Evolutionary conservation across 2,797 vertebrate species (phyloP).

Genomic region (Gallirallus australis): DNA sequence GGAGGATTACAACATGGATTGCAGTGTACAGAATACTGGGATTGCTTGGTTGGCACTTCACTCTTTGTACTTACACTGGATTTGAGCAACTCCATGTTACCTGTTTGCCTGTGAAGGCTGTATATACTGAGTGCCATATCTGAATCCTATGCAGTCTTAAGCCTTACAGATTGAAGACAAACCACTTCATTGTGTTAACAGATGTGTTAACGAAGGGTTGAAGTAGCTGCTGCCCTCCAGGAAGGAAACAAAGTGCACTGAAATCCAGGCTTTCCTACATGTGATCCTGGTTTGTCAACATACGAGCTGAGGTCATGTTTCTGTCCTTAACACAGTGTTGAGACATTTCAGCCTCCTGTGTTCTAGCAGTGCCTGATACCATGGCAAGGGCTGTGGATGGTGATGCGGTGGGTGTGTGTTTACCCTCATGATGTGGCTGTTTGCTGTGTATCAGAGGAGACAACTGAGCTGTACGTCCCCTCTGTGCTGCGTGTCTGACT

Average conservation of each 20-base stretch:
- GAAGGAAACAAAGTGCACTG: neutral
- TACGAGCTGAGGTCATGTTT: neutral
- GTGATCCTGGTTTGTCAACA: neutral
- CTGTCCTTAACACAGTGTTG: neutral
- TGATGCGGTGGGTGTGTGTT: neutral
- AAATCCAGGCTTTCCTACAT: accelerated
- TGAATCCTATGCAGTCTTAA: neutral
- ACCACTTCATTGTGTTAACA: neutral
- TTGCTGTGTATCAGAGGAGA: neutral
- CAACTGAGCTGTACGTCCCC: accelerated
- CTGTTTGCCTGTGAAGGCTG: neutral
- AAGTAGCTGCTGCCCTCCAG: neutral
- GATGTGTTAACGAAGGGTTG: accelerated
- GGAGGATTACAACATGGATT: neutral
- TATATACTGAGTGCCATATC: accelerated
- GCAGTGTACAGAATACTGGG: neutral
- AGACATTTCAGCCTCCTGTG: neutral
- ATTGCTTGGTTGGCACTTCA: neutral
- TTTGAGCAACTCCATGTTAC: neutral
- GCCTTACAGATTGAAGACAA: neutral
- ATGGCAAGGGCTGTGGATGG: neutral
- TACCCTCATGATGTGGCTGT: neutral
- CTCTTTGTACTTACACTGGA: neutral
- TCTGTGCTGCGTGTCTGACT: neutral
- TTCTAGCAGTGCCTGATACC: neutral